Conservation (phyloP, 2,113 vertebrate genomes). For the Pipra filicauda region DNA sequence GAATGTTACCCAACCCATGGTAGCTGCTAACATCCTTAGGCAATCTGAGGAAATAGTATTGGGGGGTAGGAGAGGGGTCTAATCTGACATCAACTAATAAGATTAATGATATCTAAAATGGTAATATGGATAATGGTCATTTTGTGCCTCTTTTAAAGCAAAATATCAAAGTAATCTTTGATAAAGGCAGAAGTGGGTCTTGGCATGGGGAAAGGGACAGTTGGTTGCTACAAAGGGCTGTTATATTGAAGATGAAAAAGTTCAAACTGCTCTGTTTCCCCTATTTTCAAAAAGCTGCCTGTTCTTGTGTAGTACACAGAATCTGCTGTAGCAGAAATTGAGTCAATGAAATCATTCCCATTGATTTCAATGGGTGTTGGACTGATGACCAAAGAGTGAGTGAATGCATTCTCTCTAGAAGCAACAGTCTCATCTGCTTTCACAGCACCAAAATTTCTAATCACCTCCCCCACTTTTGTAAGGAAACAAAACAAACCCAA, state of each 20-base stretch:
- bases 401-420: background rate
- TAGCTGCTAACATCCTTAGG: background rate
- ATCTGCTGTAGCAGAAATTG: background rate
- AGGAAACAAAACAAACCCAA: background rate
- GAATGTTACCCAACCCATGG: background rate
- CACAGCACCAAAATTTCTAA: background rate
- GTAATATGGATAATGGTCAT: background rate
- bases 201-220: background rate
- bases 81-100: background rate
- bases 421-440: background rate
- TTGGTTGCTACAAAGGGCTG: background rate
- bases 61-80: background rate
- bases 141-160: background rate
- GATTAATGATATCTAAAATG: background rate
- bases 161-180: background rate
- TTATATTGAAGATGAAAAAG: background rate
- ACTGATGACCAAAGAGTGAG: background rate
- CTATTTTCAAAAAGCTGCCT: background rate
- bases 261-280: background rate
- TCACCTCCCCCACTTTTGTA: accelerated
- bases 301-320: background rate
- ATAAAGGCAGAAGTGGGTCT: background rate
- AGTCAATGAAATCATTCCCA: background rate
- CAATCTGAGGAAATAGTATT: background rate
- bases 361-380: background rate